Conservation (phyloP, 2,113 vertebrate genomes). For the Lepisosteus oculatus region DNA sequence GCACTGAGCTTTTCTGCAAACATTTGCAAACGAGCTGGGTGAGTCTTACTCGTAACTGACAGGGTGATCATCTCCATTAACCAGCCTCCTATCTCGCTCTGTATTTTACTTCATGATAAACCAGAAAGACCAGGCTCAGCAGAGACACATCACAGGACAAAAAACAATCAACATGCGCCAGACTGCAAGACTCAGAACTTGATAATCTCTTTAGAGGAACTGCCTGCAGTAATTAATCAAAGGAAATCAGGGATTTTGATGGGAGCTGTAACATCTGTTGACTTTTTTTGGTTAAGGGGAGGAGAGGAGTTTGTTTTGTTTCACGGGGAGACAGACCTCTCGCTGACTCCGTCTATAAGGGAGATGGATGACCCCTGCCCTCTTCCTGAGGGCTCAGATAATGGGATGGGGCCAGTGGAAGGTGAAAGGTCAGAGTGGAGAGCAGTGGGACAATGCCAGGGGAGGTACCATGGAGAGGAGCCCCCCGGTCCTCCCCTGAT, state of each 20-base stretch:
- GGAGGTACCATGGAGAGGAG: conserved; percentile 1
- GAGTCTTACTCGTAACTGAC: neutral
- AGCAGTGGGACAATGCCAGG: conserved; percentile 12
- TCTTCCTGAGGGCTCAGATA: conserved; percentile 4
- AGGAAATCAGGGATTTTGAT: conserved; percentile 44
- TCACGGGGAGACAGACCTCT: conserved; percentile 6
- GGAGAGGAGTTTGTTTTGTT: neutral
- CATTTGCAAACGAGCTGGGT: too few relatives aligned
- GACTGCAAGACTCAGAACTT: conserved; percentile 21
- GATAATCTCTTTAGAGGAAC: conserved; percentile 38
- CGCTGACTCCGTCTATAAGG: neutral
- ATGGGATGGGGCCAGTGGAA: conserved; percentile 18
- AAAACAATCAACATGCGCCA: neutral
- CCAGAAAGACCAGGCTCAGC: neutral
- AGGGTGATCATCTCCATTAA: neutral
- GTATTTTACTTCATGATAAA: neutral
- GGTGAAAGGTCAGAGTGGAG: conserved; percentile 7
- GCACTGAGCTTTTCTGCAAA: neutral
- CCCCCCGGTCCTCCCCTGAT: neutral
- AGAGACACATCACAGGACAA: neutral
- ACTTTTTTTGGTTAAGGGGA: neutral
- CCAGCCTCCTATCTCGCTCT: neutral
- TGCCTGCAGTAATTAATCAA: conserved; percentile 39
- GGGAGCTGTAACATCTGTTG: conserved; percentile 37
- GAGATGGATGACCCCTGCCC: conserved; percentile 18